phyloP scores from a whole-genome alignment of 2,888 invertebrate species.

The Alloplasta piceator region DNA sequence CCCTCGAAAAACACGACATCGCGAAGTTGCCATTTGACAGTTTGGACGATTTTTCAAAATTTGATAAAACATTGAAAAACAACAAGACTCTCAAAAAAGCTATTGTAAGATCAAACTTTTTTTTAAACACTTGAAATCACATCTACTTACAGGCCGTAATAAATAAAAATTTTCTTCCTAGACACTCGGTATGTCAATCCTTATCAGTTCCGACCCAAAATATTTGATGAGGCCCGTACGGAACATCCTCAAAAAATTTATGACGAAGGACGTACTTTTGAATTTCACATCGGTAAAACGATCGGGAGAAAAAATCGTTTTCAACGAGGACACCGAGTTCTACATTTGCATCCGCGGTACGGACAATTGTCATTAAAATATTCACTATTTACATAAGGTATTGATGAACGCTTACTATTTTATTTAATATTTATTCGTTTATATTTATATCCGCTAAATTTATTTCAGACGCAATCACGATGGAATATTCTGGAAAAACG shows the following conservation, averaged over 20 bases:
- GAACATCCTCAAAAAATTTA: conserved; percentile 14
- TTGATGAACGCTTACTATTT: conserved; percentile 2
- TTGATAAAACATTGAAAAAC: too few species aligned
- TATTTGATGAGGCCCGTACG: conserved; percentile 14
- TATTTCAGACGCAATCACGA: background rate
- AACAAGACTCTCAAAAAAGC: too few species aligned
- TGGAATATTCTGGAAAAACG: background rate
- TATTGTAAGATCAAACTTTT: too few species aligned
- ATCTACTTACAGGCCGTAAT: too few species aligned
- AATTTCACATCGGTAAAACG: conserved; percentile 14
- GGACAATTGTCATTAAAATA: background rate
- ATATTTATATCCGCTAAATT: background rate
- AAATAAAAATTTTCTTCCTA: background rate
- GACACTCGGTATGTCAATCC: conserved; percentile 4
- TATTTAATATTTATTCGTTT: background rate
- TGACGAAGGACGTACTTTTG: conserved; percentile 11
- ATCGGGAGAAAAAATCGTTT: conserved; percentile 16
- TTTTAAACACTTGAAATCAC: too few species aligned
- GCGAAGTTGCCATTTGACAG: too few species aligned
- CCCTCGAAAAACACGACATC: too few species aligned
- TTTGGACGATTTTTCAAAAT: too few species aligned
- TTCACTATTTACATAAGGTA: background rate
- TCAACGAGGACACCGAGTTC: conserved; percentile 16
- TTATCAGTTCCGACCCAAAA: conserved; percentile 18
- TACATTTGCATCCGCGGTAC: conserved; percentile 32